These are phyloP conservation scores for Adelosebastes latens DNA, from an alignment of 2,797 vertebrate genomes.

Conservation along the genomic window DNA sequence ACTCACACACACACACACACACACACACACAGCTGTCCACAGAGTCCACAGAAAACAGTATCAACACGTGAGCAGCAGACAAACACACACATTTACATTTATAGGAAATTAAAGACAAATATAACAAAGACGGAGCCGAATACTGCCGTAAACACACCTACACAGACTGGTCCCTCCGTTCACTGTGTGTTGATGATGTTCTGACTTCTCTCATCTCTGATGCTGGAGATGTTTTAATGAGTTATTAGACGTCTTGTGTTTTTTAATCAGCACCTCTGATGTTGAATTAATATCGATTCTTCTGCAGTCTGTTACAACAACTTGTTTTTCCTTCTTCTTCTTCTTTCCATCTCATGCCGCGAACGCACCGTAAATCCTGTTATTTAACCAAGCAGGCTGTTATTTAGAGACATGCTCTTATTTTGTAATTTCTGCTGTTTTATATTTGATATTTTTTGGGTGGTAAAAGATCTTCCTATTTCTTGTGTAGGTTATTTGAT, in stretches of 20 bases:
- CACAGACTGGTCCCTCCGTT: not conserved
- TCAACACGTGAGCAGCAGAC: constrained; percentile 38
- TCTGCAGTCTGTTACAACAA: constrained; percentile 14
- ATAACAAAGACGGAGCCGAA: not conserved
- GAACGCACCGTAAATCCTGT: not conserved
- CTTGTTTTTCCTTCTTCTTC: not conserved
- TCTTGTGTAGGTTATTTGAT: not conserved
- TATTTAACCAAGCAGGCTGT: not conserved
- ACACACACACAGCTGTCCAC: constrained; percentile 5
- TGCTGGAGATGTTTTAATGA: constrained; percentile 15
- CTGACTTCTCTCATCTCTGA: not conserved
- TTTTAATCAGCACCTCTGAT: constrained; percentile 37
- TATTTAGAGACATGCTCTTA: no score
- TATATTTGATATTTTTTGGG: not conserved
- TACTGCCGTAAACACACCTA: not conserved
- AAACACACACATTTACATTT: constrained; percentile 35
- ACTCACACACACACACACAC: constrained; percentile 6
- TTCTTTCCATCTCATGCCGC: not conserved
- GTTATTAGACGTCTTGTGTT: not conserved
- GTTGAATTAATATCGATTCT: constrained; percentile 39
- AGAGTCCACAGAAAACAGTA: constrained; percentile 34
- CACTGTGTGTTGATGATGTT: not conserved
- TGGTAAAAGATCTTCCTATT: not conserved
- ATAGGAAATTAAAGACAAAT: constrained; percentile 40
- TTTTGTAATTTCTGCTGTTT: no score